Base-by-base conservation (phyloP, 2,113 vertebrate genomes). In the Oryzias curvinotus region DNA sequence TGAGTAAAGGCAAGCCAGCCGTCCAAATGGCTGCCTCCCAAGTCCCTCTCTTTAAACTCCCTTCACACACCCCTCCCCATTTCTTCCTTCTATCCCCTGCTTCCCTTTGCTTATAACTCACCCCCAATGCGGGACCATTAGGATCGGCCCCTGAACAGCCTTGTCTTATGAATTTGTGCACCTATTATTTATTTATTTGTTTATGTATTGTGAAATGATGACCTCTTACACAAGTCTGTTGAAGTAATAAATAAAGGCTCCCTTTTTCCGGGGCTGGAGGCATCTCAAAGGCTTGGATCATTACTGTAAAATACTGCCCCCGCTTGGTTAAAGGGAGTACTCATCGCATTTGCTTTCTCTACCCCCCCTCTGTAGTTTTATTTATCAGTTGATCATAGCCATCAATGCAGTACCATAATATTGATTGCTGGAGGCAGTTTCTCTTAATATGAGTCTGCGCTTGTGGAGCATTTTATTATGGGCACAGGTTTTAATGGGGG, bases 291-390 rank as follows among this genome's bases (percentile, higher is more conserved):
- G 57, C 73, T 50, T 42, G 45, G 57, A 49, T 67, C 68, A 75
- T 71, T 26, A 67, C 74, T 80, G 53, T 87, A 68, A 86, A 88
- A 89, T 79, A 86, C 85, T 87, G 88, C 87, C 89, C 80, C 80
- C 86, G 42, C 77, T 85, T 88, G 84, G 85, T 3, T 75, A 72
- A 63, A 73, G 58, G 71, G 46, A 71, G 80, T 77, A 82, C 41
- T 65, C 46, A 62, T 78, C 76, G 70, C 73, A 78, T 71, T 74
- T 57, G 25, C 56, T 23, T 23, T 23, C 21, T 45, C 36, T 49
- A 58, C 54, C 30, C 64, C 45, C 36, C 53, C 60, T 56, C 54
- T 41, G 62, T 56, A 45, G 42, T 64, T 77, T 84, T 87, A 88
- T 90, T 83, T 82, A 80, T 84, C 71, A 46, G 68, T 65, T 75